These are phyloP conservation scores for Atta cephalotes DNA, from an alignment of 1,140 invertebrate genomes.

Conservation along the genomic window DNA sequence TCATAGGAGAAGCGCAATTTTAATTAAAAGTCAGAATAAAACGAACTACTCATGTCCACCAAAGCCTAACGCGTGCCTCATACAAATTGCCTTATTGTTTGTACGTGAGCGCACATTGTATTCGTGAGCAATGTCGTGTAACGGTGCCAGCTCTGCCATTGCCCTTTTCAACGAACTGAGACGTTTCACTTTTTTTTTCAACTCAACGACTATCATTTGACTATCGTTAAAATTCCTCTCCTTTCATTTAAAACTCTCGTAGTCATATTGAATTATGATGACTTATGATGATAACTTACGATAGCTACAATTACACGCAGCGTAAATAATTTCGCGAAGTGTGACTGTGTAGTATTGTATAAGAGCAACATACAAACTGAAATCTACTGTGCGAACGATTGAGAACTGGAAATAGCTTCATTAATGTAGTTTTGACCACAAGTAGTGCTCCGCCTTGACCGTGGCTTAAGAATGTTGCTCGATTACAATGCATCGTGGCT, in stretches of 20 bases:
- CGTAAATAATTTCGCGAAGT: neutral
- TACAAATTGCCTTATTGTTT: constrained; percentile 44
- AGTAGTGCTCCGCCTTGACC: constrained; percentile 7
- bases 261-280: neutral
- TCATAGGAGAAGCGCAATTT: neutral
- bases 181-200: constrained; percentile 39
- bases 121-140: constrained; percentile 27
- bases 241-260: neutral
- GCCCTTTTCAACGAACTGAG: neutral
- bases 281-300: neutral
- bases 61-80: constrained; percentile 13
- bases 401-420: neutral
- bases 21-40: constrained; percentile 10
- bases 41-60: neutral
- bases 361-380: neutral
- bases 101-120: constrained; percentile 41
- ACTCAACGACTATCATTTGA: neutral
- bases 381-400: neutral
- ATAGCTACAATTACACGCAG: neutral
- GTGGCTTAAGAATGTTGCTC: constrained; percentile 63
- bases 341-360: neutral
- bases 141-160: constrained; percentile 29
- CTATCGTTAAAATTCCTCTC: neutral
- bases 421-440: constrained; percentile 12
- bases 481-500: constrained; percentile 53